phyloP scores from a whole-genome alignment of 2,797 vertebrate species.

The Pyrocephalus nanus region DNA sequence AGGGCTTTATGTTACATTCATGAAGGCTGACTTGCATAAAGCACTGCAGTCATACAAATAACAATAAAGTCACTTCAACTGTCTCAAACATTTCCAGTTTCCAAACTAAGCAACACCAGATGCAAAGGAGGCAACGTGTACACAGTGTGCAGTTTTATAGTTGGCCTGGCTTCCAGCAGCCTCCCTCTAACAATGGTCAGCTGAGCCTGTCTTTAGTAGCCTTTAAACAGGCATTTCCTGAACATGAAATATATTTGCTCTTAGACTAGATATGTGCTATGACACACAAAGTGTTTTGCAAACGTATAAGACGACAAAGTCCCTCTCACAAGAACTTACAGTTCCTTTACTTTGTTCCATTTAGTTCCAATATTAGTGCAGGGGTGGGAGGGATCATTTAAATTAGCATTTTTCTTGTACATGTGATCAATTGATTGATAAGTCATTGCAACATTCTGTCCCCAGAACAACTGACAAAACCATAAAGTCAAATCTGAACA shows the following conservation, averaged over 20 bases:
- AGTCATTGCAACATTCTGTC: neutral
- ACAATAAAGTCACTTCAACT: constrained; percentile 33
- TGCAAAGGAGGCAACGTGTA: neutral
- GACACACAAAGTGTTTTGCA: neutral
- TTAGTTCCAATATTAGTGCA: neutral
- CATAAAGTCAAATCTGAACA: neutral
- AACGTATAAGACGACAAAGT: neutral
- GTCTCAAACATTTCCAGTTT: constrained; percentile 26
- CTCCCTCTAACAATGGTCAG: constrained; percentile 1
- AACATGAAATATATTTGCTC: neutral
- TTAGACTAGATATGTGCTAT: neutral
- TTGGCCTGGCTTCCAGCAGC: constrained; percentile 13
- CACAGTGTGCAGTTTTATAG: constrained; percentile 5
- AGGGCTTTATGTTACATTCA: neutral
- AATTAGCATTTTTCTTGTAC: neutral
- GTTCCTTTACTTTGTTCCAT: neutral
- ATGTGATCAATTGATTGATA: neutral
- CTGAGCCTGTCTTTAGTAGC: neutral
- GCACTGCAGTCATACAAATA: neutral
- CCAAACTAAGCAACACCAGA: constrained; percentile 37
- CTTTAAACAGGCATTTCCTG: constrained; percentile 9
- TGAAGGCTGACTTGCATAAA: neutral
- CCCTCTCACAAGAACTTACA: neutral
- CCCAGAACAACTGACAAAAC: neutral
- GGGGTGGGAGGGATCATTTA: neutral